Percentiles rank a stretch among this genome's conserved stretches.
These are phyloP conservation scores for Dendronephthya gigantea DNA, from an alignment of 64 coral and sea anemone species.

Conservation along the genomic window DNA sequence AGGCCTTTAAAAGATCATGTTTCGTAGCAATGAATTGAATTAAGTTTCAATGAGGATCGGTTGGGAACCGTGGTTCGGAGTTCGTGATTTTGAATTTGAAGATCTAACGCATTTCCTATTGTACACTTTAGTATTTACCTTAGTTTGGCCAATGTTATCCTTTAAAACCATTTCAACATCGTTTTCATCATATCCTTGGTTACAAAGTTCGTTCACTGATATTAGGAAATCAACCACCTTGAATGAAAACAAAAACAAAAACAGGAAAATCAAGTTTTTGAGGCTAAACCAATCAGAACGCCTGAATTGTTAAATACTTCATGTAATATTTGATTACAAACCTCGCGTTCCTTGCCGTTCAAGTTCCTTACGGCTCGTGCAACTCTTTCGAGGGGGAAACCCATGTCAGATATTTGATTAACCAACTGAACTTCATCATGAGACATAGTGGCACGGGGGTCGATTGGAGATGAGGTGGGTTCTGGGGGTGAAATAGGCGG, in stretches of 20 bases:
- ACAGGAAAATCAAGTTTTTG: background rate
- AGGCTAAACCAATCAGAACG: background rate
- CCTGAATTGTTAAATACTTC: background rate
- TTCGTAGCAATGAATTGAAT: no score
- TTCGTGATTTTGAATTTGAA: no score
- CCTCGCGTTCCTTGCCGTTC: background rate
- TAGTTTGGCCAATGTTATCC: background rate
- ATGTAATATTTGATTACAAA: background rate
- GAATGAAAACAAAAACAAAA: background rate
- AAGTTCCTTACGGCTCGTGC: background rate
- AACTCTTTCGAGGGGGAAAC: background rate
- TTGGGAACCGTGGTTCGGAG: no score
- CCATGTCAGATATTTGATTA: background rate
- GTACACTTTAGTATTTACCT: background rate
- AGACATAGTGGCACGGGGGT: background rate
- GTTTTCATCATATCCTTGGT: background rate
- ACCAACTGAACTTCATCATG: background rate
- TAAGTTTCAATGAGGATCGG: no score
- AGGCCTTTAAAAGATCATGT: no score
- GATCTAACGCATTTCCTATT: no score
- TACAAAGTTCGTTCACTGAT: background rate
- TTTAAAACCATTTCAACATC: conserved; percentile 6
- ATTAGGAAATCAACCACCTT: conserved; percentile 3
- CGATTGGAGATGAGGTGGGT: background rate
- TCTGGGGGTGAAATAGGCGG: background rate